These are phyloP conservation scores for Thunnus maccoyii DNA, from an alignment of 2,113 vertebrate genomes.

Conservation along the genomic window DNA sequence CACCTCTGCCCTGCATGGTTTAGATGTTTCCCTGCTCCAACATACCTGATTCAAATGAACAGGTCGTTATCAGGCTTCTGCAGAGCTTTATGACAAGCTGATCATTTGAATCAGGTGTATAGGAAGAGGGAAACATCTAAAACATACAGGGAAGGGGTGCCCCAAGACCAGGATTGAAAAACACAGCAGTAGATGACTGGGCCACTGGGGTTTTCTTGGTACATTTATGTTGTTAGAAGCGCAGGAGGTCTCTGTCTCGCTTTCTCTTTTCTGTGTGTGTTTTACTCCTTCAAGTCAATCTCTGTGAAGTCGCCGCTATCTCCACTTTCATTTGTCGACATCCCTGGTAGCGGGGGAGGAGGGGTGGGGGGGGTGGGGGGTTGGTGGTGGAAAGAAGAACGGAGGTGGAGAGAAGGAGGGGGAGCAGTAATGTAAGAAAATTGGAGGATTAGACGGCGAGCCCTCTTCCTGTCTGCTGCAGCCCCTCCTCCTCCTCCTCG, in stretches of 20 bases:
- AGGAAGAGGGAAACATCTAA: no score
- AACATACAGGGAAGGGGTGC: background rate
- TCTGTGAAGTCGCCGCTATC: constrained; percentile 68
- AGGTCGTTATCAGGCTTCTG: no score
- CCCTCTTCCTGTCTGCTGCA: constrained; percentile 82
- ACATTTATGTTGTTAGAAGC: constrained; percentile 63
- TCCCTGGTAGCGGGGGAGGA: constrained; percentile 50
- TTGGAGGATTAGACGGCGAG: constrained; percentile 83
- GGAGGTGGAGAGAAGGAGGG: constrained; percentile 44
- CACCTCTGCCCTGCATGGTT: no score
- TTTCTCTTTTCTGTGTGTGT: constrained; percentile 60
- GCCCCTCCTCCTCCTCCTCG: constrained; percentile 45
- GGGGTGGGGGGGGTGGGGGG: background rate
- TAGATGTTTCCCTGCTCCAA: no score
- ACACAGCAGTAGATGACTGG: constrained; percentile 22
- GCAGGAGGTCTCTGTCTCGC: constrained; percentile 54
- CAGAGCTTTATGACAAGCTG: no score
- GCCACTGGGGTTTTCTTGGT: constrained; percentile 48
- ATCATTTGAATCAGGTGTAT: no score
- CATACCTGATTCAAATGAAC: no score
- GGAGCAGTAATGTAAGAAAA: constrained; percentile 83
- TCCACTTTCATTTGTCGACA: constrained; percentile 78
- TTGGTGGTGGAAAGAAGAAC: background rate
- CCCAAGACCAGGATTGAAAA: no score
- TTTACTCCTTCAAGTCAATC: constrained; percentile 74